These are phyloP conservation scores for Lingula anatina DNA, from an alignment of 2,888 invertebrate genomes.

Conservation along the genomic window DNA sequence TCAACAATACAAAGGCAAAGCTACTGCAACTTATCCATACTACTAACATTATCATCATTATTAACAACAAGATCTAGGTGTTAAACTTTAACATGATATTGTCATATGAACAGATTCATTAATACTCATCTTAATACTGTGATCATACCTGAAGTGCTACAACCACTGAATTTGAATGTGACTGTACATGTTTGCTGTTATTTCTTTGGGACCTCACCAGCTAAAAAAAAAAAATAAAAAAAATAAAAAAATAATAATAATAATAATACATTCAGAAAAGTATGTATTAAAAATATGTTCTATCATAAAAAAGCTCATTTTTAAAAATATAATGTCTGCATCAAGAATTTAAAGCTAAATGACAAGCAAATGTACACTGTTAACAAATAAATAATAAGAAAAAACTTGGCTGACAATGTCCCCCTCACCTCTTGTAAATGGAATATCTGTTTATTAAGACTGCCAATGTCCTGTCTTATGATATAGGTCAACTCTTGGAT, in stretches of 20 bases:
- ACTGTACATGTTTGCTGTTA: constrained; percentile 66
- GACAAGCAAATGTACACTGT: too few relatives aligned
- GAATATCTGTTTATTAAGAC: constrained; percentile 95
- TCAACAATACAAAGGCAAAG: neutral
- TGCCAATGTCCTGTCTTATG: constrained; percentile 92
- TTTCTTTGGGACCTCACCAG: constrained; percentile 34
- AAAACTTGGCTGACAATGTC: too few relatives aligned
- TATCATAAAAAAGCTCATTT: too few relatives aligned
- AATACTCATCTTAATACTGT: constrained; percentile 53
- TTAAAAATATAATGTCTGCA: too few relatives aligned
- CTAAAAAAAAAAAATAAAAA: constrained; percentile 17
- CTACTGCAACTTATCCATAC: neutral
- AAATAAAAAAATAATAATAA: constrained; percentile 2
- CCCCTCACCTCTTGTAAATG: constrained; percentile 57
- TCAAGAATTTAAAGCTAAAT: too few relatives aligned
- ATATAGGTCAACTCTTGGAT: constrained; percentile 96
- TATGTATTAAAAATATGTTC: too few relatives aligned
- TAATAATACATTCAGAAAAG: too few relatives aligned
- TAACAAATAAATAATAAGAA: too few relatives aligned
- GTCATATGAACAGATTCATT: neutral
- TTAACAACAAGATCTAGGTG: neutral
- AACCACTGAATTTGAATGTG: constrained; percentile 52
- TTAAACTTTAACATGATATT: too few relatives aligned
- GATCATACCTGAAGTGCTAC: constrained; percentile 55
- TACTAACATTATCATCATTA: neutral